Base-by-base conservation (phyloP, 92 coral and sea anemone genomes). In the Plumapathes pennacea region DNA sequence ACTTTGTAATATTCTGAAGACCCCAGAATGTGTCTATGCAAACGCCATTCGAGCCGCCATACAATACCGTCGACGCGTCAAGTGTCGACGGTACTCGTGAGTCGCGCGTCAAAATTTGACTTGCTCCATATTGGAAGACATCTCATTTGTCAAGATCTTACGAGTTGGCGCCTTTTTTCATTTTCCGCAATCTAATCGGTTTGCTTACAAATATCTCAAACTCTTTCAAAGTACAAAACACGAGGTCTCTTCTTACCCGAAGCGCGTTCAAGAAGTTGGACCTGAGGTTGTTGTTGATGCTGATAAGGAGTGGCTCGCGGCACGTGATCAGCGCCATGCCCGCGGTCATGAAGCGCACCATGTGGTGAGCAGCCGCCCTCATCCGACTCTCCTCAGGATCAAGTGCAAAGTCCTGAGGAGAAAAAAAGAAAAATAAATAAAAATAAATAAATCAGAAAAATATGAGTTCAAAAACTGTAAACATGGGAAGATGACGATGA, bases 281-380 rank as follows among this genome's bases (percentile, higher is more conserved):
- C 50, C 96, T 67, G 17, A 94, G 76, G 59, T 90, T 94, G 75
- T 88, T 94, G 54, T 83, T 94, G 37, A 94, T 94, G 54, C 99
- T 94, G 61, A 94, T 83, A 25, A 88, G 89, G 7, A 94, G 82
- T 10, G 99, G 99, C 39, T 94, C 99, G 25, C 99, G 80, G 50
- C 99, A 94, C 37, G 99, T 94, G 75, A 84, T 88, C 69, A 94
- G 64, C 0, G 99, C 99, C 99, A 94, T 94, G 24, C 99, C 99
- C 15, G 99, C 99, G 15, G 99, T 94, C 99, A 94, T 94, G 78
- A 94, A 94, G 24, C 99, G 94, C 8, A 94, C 99, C 99, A 94
- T 94, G 83, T 90, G 96, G 54, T 90, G 96, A 4, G 99, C 99
- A 0, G 99, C 99, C 3, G 89, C 95, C 48, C 99, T 84, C 99